Evolutionary conservation across 2,888 invertebrate species (phyloP).

Genomic region (Metellina segmentata): DNA sequence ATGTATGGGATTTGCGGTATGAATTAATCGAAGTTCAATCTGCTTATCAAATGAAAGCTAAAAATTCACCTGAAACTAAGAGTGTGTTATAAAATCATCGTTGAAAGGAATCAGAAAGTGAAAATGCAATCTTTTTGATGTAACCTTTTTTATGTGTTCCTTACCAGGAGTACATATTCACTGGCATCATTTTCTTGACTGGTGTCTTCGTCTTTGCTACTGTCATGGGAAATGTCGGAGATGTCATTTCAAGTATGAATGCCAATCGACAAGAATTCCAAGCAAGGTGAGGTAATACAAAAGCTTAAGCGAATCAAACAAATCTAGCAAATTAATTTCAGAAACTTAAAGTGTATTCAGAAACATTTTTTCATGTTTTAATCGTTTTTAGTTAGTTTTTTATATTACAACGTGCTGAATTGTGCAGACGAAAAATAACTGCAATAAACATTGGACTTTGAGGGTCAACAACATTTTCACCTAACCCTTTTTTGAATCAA

Average conservation of each 20-base stretch:
- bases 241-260: slow-evolving; percentile 81
- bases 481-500: not conserved
- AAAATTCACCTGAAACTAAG: too few species aligned
- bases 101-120: too few species aligned
- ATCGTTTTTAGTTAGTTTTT: not conserved
- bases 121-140: too few species aligned
- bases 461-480: not conserved
- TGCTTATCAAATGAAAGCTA: too few species aligned
- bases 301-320: not conserved
- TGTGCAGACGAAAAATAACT: not conserved
- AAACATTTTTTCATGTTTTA: not conserved
- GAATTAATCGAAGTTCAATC: too few species aligned
- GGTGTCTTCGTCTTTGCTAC: slow-evolving; percentile 81
- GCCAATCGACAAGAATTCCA: slow-evolving; percentile 80
- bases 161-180: slow-evolving; percentile 80
- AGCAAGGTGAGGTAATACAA: slow-evolving; percentile 78
- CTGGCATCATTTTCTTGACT: slow-evolving; percentile 80
- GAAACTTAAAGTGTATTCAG: too few species aligned
- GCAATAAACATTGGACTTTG: too few species aligned
- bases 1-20: too few species aligned
- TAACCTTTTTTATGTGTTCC: not conserved
- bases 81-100: too few species aligned
- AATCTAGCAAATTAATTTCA: too few species aligned
- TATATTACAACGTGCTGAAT: not conserved
- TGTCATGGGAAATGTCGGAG: slow-evolving; percentile 81